These are phyloP conservation scores for Empidonax alnorum DNA, from an alignment of 2,113 vertebrate species.

Conservation along the genomic window DNA sequence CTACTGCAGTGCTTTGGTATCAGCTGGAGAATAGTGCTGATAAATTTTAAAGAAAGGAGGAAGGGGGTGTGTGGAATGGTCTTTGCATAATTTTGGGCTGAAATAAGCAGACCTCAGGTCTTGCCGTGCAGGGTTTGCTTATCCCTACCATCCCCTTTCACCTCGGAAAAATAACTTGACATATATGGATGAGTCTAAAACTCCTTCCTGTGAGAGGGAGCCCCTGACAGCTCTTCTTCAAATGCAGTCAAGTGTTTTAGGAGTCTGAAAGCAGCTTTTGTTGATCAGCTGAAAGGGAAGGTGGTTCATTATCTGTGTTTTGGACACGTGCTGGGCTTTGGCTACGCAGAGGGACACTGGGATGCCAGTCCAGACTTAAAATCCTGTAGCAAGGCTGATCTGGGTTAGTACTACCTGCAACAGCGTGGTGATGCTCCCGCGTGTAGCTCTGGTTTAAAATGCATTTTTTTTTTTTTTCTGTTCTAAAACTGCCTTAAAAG, in stretches of 20 bases:
- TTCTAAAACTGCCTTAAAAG: not conserved
- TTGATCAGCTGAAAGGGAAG: not conserved
- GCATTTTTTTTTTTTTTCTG: not conserved
- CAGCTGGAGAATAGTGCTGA: not conserved
- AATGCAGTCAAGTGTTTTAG: not conserved
- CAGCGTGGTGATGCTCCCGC: not conserved
- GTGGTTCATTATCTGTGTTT: not conserved
- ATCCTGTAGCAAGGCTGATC: not conserved
- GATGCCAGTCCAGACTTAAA: not conserved
- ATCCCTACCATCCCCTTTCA: not conserved
- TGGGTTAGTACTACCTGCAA: not conserved
- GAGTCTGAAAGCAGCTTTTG: not conserved
- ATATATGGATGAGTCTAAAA: not conserved
- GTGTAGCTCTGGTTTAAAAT: not conserved
- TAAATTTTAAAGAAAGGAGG: not conserved
- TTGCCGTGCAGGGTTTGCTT: not conserved
- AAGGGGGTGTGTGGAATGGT: not conserved
- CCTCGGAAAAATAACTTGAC: not conserved
- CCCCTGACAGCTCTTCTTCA: not conserved
- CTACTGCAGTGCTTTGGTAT: not conserved
- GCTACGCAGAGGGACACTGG: not conserved
- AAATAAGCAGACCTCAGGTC: not conserved
- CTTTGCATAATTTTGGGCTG: not conserved
- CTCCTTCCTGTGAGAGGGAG: not conserved
- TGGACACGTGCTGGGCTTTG: not conserved